Evolutionary conservation across 2,113 vertebrate species (phyloP).

Genomic region (Heteronetta atricapilla): DNA sequence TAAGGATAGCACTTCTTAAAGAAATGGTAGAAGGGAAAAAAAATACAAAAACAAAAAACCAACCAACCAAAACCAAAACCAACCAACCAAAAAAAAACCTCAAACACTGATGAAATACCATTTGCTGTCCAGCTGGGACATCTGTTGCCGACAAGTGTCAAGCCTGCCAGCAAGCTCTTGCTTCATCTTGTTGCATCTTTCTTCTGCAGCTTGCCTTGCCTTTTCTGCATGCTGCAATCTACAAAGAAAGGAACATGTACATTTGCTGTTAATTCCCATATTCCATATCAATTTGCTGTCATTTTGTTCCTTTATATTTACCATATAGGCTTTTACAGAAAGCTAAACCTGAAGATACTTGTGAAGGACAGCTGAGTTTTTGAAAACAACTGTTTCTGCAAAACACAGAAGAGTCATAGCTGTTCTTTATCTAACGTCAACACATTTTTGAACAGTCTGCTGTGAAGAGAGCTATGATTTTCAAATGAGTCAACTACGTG

Average conservation of each 20-base stretch:
- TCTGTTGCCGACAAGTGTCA: conserved; percentile 80
- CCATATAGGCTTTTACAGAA: neutral
- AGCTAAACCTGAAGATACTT: neutral
- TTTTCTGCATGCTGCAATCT: conserved; percentile 87
- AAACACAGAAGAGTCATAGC: neutral
- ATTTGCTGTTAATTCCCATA: neutral
- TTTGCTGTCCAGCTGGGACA: conserved; percentile 85
- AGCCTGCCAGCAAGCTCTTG: conserved; percentile 83
- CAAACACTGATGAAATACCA: conserved; percentile 74
- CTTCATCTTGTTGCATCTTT: conserved; percentile 83
- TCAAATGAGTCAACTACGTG: neutral
- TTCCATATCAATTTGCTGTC: neutral
- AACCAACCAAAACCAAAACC: neutral
- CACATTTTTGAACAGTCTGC: neutral
- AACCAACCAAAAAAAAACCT: neutral
- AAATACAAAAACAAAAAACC: neutral
- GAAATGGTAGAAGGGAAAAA: neutral
- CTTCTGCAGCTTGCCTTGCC: conserved; percentile 79
- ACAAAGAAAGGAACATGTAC: neutral
- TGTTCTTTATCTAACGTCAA: neutral
- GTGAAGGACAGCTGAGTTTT: neutral
- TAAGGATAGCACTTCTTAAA: neutral
- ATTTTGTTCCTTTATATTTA: neutral
- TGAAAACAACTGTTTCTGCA: neutral
- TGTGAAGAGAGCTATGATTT: neutral